phyloP scores from a whole-genome alignment of 1,140 invertebrate genomes.

The Aphaenogaster ashmeadi region DNA sequence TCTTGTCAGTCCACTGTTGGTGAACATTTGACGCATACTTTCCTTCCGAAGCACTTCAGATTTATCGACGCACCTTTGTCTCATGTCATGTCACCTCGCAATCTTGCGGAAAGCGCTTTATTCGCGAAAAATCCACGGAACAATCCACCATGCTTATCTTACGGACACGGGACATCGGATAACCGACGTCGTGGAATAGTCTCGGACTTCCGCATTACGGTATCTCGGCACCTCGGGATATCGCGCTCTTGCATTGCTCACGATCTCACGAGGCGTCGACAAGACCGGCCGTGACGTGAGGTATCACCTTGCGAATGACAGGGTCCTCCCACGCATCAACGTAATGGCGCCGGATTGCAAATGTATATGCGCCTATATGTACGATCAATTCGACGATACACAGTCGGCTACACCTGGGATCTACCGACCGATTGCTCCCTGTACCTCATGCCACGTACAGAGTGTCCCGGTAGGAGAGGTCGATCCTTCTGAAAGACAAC shows the following conservation, averaged over 20 bases:
- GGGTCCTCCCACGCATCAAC: neutral
- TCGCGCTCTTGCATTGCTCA: constrained; percentile 41
- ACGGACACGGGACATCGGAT: constrained; percentile 44
- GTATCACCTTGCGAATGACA: constrained; percentile 64
- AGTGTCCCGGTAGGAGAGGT: constrained; percentile 1
- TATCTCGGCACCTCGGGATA: constrained; percentile 44
- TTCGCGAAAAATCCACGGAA: constrained; percentile 2
- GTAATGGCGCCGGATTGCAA: constrained; percentile 25
- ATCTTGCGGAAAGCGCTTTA: constrained; percentile 11
- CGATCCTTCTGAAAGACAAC: neutral
- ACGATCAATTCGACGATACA: constrained; percentile 64
- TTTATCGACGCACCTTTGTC: constrained; percentile 1
- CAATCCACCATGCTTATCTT: constrained; percentile 32
- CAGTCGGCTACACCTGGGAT: constrained; percentile 59
- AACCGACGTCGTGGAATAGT: constrained; percentile 30
- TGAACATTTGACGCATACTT: neutral
- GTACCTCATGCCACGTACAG: neutral
- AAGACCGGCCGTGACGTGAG: constrained; percentile 44
- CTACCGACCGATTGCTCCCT: constrained; percentile 44
- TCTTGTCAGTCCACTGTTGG: neutral
- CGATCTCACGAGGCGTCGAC: constrained; percentile 58
- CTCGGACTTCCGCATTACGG: constrained; percentile 53
- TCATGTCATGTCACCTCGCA: neutral
- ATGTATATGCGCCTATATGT: constrained; percentile 29
- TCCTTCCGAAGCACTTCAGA: neutral